Percentiles rank a stretch among this genome's conserved stretches.
phyloP scores from a whole-genome alignment of 2,797 vertebrate species.

The Crocidura indochinensis region DNA sequence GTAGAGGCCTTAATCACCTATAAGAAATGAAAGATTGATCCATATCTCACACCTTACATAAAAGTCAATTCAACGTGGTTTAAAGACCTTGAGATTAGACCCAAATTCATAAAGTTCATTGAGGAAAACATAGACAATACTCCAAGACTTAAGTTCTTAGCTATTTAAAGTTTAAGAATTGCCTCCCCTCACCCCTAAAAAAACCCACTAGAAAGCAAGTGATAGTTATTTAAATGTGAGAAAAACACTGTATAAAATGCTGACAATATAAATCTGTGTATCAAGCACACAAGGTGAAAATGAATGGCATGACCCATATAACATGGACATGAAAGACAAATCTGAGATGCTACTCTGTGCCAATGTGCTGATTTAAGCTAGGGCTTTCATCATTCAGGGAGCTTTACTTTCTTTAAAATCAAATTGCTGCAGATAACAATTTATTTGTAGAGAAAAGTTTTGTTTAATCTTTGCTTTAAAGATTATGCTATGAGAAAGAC shows the following conservation, averaged over 20 bases:
- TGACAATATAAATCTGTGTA: background rate
- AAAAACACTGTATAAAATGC: conserved; percentile 3
- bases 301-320: background rate
- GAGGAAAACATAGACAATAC: too few species aligned
- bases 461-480: conserved; percentile 19
- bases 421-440: background rate
- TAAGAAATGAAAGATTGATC: too few species aligned
- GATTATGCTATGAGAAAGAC: background rate
- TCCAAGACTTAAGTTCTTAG: too few species aligned
- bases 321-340: background rate
- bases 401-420: conserved; percentile 22
- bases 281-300: background rate
- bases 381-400: background rate
- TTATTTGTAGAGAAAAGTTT: conserved; percentile 27
- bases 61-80: too few species aligned
- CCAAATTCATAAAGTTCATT: too few species aligned
- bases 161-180: too few species aligned
- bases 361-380: background rate
- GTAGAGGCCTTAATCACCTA: too few species aligned
- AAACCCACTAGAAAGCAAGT: conserved; percentile 19
- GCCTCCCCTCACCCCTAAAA: too few species aligned
- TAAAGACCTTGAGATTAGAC: too few species aligned
- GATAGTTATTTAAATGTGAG: conserved; percentile 1
- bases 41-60: too few species aligned
- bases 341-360: background rate